Evolutionary conservation across 2,888 invertebrate genomes (phyloP).

Genomic region (Rhodophaea formosa): DNA sequence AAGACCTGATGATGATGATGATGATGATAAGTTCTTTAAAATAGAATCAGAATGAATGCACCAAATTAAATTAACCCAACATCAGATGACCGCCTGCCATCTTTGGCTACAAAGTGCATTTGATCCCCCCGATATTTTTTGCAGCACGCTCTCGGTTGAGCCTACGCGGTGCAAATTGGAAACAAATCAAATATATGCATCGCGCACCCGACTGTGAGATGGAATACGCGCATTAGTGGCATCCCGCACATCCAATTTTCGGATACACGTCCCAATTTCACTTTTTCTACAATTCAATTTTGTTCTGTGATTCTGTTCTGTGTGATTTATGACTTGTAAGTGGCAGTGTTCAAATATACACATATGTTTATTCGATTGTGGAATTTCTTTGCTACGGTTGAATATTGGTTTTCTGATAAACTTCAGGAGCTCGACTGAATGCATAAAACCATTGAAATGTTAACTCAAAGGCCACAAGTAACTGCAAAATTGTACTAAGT

Average conservation of each 20-base stretch:
- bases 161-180: slow-evolving; percentile 66
- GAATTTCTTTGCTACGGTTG: background rate
- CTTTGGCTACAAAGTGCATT: slow-evolving; percentile 33
- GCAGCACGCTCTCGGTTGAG: slow-evolving; percentile 42
- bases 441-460: too few species aligned
- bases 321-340: background rate
- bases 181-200: slow-evolving; percentile 79
- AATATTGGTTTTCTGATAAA: background rate
- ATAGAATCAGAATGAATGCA: too few species aligned
- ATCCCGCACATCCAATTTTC: slow-evolving; percentile 56
- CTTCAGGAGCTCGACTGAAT: too few species aligned
- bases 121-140: slow-evolving; percentile 56
- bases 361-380: background rate
- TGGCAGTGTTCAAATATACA: background rate
- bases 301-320: slow-evolving; percentile 23
- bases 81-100: slow-evolving; percentile 18
- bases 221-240: slow-evolving; percentile 67
- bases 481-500: background rate
- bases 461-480: background rate
- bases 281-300: slow-evolving; percentile 47
- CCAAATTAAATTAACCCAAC: background rate
- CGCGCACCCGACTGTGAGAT: slow-evolving; percentile 70
- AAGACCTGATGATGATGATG: too few species aligned
- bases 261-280: slow-evolving; percentile 43
- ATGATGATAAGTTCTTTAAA: too few species aligned